Conservation (phyloP, 2,797 vertebrate species). For the Pseudochirops cupreus region DNA sequence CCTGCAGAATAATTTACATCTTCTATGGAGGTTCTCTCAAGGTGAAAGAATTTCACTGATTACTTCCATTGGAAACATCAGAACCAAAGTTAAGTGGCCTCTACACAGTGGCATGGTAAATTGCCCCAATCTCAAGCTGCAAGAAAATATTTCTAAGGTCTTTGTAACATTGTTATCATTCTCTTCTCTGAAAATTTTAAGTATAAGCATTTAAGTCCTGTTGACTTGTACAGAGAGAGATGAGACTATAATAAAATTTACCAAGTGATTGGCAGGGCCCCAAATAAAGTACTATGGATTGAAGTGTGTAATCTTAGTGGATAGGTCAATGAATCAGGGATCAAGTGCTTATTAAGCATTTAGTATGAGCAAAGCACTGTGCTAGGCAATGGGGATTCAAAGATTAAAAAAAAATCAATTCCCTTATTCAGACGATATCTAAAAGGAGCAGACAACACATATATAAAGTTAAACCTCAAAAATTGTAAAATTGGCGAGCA, state of each 20-base stretch:
- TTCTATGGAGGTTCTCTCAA: constrained; percentile 4
- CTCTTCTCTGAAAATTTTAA: background rate
- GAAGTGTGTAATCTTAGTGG: background rate
- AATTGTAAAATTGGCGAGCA: background rate
- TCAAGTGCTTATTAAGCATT: background rate
- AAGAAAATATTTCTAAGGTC: background rate
- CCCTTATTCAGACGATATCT: background rate
- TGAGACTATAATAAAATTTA: background rate
- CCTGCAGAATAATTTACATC: constrained; percentile 1
- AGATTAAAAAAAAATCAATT: background rate
- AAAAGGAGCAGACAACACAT: background rate
- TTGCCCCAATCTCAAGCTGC: background rate
- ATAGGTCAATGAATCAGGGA: background rate
- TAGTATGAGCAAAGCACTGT: background rate
- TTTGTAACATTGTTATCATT: background rate
- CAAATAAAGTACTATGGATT: background rate
- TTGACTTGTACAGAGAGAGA: background rate
- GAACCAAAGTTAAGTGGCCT: background rate
- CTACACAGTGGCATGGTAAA: background rate
- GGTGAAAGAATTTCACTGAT: background rate
- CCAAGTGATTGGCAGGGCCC: background rate
- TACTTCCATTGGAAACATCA: background rate
- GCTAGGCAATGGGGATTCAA: background rate
- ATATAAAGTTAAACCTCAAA: background rate
- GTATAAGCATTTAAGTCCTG: background rate